Percentiles rank a stretch among this genome's conserved stretches.
These are phyloP conservation scores for Alentia gelatinosa DNA, from an alignment of 2,888 invertebrate genomes.

Conservation along the genomic window DNA sequence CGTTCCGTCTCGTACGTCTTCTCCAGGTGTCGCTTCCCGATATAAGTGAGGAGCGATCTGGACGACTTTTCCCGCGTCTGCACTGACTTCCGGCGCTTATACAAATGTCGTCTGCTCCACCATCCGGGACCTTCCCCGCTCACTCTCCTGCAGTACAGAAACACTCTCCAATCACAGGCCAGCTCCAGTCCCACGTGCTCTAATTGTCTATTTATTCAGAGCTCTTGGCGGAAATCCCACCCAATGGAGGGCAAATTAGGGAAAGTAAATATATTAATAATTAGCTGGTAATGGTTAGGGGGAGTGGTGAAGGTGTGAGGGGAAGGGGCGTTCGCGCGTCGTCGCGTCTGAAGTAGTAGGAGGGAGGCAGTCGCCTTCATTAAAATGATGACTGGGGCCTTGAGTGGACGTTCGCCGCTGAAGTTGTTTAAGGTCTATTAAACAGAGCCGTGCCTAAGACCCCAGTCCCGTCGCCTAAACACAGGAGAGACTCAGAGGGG, in stretches of 20 bases:
- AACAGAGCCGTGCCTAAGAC: neutral
- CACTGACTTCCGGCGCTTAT: neutral
- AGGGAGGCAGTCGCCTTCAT: constrained; percentile 10
- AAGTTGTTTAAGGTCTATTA: constrained; percentile 39
- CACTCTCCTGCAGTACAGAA: neutral
- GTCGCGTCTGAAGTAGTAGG: neutral
- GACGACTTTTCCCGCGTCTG: constrained; percentile 14
- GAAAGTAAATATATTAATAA: constrained; percentile 37
- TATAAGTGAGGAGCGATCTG: neutral
- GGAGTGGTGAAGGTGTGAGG: neutral
- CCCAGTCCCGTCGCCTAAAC: neutral
- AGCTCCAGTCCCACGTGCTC: neutral
- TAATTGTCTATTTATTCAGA: constrained; percentile 45
- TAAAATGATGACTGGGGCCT: neutral
- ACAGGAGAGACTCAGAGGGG: neutral
- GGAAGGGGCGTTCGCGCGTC: neutral
- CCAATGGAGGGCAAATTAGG: constrained; percentile 9
- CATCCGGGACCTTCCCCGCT: neutral
- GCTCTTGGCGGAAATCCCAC: neutral
- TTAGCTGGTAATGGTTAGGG: neutral
- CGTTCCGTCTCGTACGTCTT: too few species aligned
- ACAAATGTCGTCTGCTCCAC: neutral
- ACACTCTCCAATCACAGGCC: constrained; percentile 1
- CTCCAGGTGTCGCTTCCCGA: too few species aligned
- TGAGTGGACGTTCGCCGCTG: neutral